Percentiles rank a stretch among this genome's conserved stretches.
Conservation (phyloP, 2,113 vertebrate species). For the Sylvilagus bachmani region DNA sequence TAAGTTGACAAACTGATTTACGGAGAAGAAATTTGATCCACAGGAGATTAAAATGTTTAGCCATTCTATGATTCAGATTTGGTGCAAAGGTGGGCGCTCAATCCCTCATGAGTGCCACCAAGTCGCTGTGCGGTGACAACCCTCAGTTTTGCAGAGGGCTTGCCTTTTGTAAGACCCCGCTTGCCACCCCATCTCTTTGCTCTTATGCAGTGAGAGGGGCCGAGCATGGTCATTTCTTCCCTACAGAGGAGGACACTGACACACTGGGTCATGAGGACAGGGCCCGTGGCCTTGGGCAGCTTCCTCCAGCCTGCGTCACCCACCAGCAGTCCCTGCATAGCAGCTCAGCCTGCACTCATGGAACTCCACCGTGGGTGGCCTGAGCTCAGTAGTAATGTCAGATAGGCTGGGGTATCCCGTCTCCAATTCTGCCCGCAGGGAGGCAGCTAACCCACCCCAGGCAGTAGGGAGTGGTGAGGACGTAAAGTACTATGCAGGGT, state of each 20-base stretch:
- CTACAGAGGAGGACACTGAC: not conserved
- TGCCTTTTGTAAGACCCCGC: fast-evolving
- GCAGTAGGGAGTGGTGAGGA: not conserved
- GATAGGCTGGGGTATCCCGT: not conserved
- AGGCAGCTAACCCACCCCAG: not conserved
- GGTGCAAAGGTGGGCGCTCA: not conserved
- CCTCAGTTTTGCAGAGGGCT: not conserved
- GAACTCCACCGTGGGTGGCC: not conserved
- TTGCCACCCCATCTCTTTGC: not conserved
- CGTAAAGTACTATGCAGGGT: not conserved
- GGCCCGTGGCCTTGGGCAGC: fast-evolving
- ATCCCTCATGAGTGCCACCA: fast-evolving
- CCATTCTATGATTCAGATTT: not conserved
- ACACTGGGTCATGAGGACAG: not conserved
- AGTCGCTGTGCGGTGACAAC: not conserved
- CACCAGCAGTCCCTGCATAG: no score
- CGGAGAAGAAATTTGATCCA: not conserved
- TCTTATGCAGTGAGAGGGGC: no score
- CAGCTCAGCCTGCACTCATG: not conserved
- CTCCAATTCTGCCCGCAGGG: not conserved
- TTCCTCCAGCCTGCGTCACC: not conserved
- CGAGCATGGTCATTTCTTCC: fast-evolving
- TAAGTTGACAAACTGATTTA: not conserved
- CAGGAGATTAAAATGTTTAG: not conserved
- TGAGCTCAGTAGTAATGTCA: not conserved